phyloP scores from a whole-genome alignment of 2,888 invertebrate species.

The Pollenia labialis region DNA sequence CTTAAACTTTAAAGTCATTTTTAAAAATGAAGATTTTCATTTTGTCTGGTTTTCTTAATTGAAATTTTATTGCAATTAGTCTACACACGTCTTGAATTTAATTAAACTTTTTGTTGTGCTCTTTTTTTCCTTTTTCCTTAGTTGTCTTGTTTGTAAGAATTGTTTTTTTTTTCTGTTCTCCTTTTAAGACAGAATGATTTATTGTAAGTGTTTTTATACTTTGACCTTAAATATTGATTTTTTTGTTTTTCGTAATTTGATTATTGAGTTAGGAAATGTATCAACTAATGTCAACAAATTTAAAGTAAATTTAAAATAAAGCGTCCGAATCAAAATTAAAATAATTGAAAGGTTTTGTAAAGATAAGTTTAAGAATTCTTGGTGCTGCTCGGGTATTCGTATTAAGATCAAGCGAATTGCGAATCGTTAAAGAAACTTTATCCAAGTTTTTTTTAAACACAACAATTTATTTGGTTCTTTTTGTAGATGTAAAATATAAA shows the following conservation, averaged over 20 bases:
- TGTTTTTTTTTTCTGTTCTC: background rate
- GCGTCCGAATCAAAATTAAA: no score
- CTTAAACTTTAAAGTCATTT: background rate
- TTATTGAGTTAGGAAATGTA: background rate
- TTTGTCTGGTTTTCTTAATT: slow-evolving; percentile 46
- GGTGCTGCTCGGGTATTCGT: no score
- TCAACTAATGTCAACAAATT: background rate
- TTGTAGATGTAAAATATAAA: no score
- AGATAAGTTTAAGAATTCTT: no score
- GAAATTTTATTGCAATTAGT: slow-evolving; percentile 58
- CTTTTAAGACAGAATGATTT: slow-evolving; percentile 2
- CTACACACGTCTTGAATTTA: slow-evolving; percentile 51
- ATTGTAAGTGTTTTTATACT: slow-evolving; percentile 3
- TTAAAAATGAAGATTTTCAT: slow-evolving; percentile 18
- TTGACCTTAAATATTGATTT: slow-evolving; percentile 22
- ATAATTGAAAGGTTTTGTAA: no score
- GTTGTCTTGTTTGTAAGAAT: background rate
- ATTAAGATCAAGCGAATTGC: no score
- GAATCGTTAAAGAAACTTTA: no score
- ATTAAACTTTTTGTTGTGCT: slow-evolving; percentile 18
- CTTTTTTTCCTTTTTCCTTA: background rate
- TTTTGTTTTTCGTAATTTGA: background rate
- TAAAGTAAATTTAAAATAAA: background rate
- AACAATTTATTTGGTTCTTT: no score
- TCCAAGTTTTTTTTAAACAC: no score